Evolutionary conservation across 2,888 invertebrate genomes (phyloP), one percentile per base, ranked within the genome.

Genomic region (Microplitis manilae): DNA sequence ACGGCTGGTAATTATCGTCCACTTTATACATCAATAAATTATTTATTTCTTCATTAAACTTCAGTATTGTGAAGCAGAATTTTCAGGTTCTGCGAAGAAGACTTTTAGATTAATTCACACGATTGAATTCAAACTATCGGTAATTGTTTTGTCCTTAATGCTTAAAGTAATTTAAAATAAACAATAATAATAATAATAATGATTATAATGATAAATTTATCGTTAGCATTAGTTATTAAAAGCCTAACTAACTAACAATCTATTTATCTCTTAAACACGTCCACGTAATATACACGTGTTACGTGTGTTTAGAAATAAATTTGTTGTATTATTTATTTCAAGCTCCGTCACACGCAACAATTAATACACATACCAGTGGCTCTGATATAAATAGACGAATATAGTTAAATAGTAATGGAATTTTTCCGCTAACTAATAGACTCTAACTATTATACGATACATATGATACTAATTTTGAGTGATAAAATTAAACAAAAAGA

Each of bases 371-470:
- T 50, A 50, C 50, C 50, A 50, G 50, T 50, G 13, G 50, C 50
- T 50, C 13, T 62, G 62, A 15, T 17, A 71, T 62, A 50, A 38
- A 30, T 39, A 68, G 7, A 68, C 50, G 7, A 41, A 41, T 41
- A 68, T 68, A 41, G 41, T 15, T 68, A 68, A 41, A 68, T 68
- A 68, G 40, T n/a, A 71, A 62, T 71, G 71, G 71, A 71, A 71
- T 71, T 62, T 71, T 65, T 65, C 65, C 60, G 30, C 38, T 61
- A 15, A 61, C 30, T 6, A 71, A 38, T 1, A 50, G 64, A 64
- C 64, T 64, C 6, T 64, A 50, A 50, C 50, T 41, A 65, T 73
- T 41, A 41, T 39, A 61, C 39, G 71, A 38, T 39, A n/a, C n/a
- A 71, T 15, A 61, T 30, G 30, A 59, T 20, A 60, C 17, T 13